Conservation (phyloP, 2,797 vertebrate genomes). For the Capromys pilorides region DNA sequence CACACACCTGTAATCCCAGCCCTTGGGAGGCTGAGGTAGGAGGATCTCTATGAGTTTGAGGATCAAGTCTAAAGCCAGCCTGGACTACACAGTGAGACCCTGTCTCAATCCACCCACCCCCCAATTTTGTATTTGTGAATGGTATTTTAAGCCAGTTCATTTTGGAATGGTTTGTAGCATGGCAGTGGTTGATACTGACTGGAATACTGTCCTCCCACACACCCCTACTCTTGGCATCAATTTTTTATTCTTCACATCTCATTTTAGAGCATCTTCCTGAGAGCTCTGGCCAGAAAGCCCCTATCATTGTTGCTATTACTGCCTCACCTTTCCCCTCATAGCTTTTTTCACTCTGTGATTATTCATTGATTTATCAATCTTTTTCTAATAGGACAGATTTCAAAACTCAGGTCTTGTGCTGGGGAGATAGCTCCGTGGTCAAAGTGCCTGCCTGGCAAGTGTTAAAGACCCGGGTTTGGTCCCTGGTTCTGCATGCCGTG, state of each 20-base stretch:
- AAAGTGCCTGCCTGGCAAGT: too few species aligned
- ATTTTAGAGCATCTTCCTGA: background rate
- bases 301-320: background rate
- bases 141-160: background rate
- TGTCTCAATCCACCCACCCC: too few species aligned
- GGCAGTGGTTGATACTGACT: too few species aligned
- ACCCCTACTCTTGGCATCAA: background rate
- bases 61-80: too few species aligned
- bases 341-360: background rate
- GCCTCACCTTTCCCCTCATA: background rate
- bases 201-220: background rate
- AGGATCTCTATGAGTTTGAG: too few species aligned
- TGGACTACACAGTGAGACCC: too few species aligned
- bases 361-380: background rate
- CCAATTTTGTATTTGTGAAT: background rate
- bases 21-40: too few species aligned
- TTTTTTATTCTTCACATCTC: background rate
- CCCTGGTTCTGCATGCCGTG: too few species aligned
- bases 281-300: background rate
- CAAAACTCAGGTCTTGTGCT: background rate
- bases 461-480: too few species aligned
- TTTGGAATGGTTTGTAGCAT: background rate
- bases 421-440: too few species aligned
- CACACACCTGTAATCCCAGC: too few species aligned
- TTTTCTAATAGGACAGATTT: background rate